A percentile compares a stretch with the other conserved stretches of the same genome.
Conservation (phyloP, 1,140 invertebrate species). For the Pachypeltis micranthus region DNA sequence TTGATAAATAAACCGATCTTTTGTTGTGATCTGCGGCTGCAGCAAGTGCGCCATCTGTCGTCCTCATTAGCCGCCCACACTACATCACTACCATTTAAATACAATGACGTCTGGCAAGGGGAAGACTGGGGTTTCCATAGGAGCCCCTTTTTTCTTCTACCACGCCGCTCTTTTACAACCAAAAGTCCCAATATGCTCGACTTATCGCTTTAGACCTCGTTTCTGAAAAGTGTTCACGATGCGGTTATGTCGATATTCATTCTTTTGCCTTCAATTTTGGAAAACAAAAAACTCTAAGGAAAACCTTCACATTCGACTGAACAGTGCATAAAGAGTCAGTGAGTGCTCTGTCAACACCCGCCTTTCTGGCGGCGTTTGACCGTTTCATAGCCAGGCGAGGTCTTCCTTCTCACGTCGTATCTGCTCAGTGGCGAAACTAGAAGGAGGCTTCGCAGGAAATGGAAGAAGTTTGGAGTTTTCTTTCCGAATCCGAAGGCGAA, state of each 20-base stretch:
- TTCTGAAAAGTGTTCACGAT: too few relatives aligned
- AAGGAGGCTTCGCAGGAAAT: too few relatives aligned
- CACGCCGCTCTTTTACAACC: background rate
- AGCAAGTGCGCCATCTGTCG: constrained; percentile 16
- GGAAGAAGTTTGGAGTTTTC: too few relatives aligned
- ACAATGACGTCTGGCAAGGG: constrained; percentile 2
- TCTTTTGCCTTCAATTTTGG: background rate
- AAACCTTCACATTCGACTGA: background rate
- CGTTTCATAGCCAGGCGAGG: too few relatives aligned
- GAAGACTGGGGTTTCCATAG: background rate
- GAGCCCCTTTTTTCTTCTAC: background rate
- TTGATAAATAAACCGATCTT: constrained; percentile 16
- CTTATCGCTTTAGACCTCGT: too few relatives aligned
- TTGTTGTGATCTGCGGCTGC: constrained; percentile 16
- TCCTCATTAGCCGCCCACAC: constrained; percentile 14
- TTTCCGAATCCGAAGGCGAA: too few relatives aligned
- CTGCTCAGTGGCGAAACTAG: too few relatives aligned
- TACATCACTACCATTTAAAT: constrained; percentile 15
- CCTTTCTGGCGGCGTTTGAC: background rate
- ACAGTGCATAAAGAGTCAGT: background rate
- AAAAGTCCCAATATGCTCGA: constrained; percentile 1
- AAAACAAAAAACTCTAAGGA: background rate
- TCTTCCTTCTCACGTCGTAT: too few relatives aligned
- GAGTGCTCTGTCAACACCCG: background rate
- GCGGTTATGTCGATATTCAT: too few relatives aligned